These are phyloP conservation scores for Acanthisitta chloris DNA, from an alignment of 2,113 vertebrate species.

Conservation along the genomic window DNA sequence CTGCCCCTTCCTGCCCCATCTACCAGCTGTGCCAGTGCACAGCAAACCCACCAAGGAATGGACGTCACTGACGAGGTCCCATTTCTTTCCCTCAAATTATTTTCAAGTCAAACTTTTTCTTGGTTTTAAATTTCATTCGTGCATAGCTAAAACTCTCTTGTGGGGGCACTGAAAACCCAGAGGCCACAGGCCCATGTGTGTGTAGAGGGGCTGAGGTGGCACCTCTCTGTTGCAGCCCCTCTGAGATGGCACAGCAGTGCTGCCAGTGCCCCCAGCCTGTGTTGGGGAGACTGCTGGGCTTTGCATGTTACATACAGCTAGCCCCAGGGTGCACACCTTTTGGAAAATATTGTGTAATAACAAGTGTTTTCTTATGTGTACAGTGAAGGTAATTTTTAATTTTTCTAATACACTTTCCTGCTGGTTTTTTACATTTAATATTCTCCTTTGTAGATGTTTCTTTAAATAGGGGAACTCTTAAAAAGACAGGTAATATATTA, in stretches of 20 bases:
- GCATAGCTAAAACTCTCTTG: background rate
- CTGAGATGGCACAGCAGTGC: fast-evolving
- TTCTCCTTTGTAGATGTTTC: background rate
- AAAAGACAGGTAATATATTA: background rate
- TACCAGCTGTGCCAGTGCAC: background rate
- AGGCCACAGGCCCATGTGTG: background rate
- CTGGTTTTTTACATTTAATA: background rate
- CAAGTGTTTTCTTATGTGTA: background rate
- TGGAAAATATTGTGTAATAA: background rate
- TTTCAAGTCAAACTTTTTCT: background rate
- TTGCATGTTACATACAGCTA: fast-evolving
- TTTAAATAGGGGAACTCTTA: background rate
- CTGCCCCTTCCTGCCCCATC: background rate
- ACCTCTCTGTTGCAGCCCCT: background rate
- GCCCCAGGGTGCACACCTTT: background rate
- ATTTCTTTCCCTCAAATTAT: background rate
- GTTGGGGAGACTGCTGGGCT: background rate
- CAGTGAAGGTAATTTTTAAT: background rate
- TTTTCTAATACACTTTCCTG: background rate
- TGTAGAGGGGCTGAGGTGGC: background rate
- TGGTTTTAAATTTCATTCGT: background rate
- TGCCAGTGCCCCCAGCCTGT: background rate
- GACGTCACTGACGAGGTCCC: background rate
- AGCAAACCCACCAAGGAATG: background rate
- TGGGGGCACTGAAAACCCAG: background rate